Conservation (phyloP, 2,797 vertebrate genomes). For the Lateolabrax maculatus region DNA sequence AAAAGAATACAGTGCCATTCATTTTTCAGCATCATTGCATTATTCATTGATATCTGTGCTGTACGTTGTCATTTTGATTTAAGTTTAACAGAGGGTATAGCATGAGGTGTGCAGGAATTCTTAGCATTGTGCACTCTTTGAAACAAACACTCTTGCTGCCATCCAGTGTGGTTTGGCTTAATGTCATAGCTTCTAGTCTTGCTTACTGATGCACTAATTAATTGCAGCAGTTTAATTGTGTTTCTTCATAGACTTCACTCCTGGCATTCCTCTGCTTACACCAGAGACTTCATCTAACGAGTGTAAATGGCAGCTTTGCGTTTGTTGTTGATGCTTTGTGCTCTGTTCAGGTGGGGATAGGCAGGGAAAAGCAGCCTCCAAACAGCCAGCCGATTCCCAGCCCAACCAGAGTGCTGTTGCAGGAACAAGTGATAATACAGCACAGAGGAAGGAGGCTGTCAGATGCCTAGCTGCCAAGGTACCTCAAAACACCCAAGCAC, state of each 20-base stretch:
- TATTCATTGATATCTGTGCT: slow-evolving; percentile 49
- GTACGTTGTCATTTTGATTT: slow-evolving; percentile 60
- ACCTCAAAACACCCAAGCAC: slow-evolving; percentile 42
- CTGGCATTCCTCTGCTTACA: slow-evolving; percentile 27
- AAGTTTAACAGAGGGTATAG: slow-evolving; percentile 24
- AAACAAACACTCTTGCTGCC: slow-evolving; percentile 9
- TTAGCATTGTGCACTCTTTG: neutral
- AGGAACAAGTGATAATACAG: slow-evolving; percentile 83
- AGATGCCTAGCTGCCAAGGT: slow-evolving; percentile 94
- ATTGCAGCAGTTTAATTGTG: slow-evolving; percentile 46
- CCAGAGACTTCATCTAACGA: slow-evolving; percentile 46
- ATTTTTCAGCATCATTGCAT: slow-evolving; percentile 58
- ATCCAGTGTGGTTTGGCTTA: slow-evolving; percentile 14
- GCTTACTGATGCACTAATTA: slow-evolving; percentile 54
- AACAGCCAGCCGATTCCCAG: slow-evolving; percentile 83
- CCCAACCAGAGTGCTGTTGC: slow-evolving; percentile 70
- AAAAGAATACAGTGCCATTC: slow-evolving; percentile 27
- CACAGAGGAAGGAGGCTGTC: slow-evolving; percentile 86
- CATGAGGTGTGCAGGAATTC: slow-evolving; percentile 19
- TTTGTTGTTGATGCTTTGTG: slow-evolving; percentile 58
- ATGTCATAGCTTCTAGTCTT: slow-evolving; percentile 37
- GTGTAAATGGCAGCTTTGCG: slow-evolving; percentile 63
- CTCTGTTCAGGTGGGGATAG: slow-evolving; percentile 85
- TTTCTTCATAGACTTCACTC: slow-evolving; percentile 35
- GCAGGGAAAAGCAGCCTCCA: slow-evolving; percentile 87